A percentile compares a stretch with the other conserved stretches of the same genome.
phyloP scores from a whole-genome alignment of 1,140 invertebrate genomes.

The Thereuonema tuberculata region DNA sequence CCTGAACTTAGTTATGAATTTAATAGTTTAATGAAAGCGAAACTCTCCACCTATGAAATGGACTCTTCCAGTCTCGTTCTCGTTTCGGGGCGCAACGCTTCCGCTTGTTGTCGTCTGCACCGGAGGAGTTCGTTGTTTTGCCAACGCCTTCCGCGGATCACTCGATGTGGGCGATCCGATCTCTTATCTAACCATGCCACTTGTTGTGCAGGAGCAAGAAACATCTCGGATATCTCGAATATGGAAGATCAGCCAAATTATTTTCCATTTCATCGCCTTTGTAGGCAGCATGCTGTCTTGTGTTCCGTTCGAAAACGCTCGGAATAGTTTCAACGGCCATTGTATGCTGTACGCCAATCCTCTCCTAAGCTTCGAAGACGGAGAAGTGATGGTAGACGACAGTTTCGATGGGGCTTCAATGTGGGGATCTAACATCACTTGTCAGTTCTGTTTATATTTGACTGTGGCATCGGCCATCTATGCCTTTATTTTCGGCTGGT shows the following conservation, averaged over 20 bases:
- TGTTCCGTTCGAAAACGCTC: not conserved
- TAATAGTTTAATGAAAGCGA: too few species aligned
- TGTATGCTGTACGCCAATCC: not conserved
- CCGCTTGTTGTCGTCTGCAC: not conserved
- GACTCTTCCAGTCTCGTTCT: not conserved
- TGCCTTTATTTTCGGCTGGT: slow-evolving; percentile 4
- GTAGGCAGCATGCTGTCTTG: not conserved
- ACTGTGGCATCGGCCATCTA: not conserved
- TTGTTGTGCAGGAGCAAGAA: not conserved
- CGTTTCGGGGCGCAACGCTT: not conserved
- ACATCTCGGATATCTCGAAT: not conserved
- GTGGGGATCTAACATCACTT: not conserved
- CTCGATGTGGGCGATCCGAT: too few species aligned
- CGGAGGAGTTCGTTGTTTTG: too few species aligned
- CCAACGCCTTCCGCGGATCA: too few species aligned
- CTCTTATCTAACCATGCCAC: not conserved
- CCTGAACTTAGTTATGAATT: too few species aligned
- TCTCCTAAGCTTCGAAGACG: not conserved
- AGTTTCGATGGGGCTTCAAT: not conserved
- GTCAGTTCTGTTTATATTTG: not conserved
- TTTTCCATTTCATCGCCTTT: slow-evolving; percentile 3
- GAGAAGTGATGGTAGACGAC: not conserved
- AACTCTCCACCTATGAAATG: too few species aligned
- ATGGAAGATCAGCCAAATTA: not conserved
- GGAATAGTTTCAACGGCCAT: not conserved